Evolutionary conservation across 2,797 vertebrate genomes (phyloP), one percentile per base, ranked within the genome.

Genomic region (Rhincodon typus): DNA sequence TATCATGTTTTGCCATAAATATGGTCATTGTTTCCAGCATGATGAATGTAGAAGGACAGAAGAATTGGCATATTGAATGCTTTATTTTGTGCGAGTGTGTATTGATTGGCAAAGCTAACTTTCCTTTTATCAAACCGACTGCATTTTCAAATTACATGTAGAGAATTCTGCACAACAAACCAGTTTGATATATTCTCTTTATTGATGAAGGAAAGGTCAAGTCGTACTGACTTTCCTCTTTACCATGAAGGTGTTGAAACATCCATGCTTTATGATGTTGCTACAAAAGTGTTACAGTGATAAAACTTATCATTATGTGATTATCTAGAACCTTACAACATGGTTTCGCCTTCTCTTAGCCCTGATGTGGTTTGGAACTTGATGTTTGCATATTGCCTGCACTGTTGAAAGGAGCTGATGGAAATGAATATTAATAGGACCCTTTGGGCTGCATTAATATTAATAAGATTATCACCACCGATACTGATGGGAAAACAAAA

Each of bases 371-470:
- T 95, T 72, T 77, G 46, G 34, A 13, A 53, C 42, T 5, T 95
- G 42, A 74, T 77, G 70, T 95, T 93, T 95, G 50, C 4, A 77
- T 38, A 57, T 95, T 95, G 34, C 50, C 46, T 19, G 69, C 74
- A 50, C 70, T 77, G 12, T 95, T 95, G 46, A 57, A 95, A 95
- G 53, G 30, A 95, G 46, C 46, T 72, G 46, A 53, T 77, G 70
- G 70, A 77, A 74, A 72, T 57, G 12, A 53, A 77, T 95, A 95
- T 95, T 77, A 95, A 95, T 95, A 53, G 7, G 42, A 23, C 30
- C 94, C 70, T 30, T 95, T 72, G 70, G 30, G 94, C 70, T 23
- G 25, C 25, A 95, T 95, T 53, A 95, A 95, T 95, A 95, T 95
- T 95, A 77, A 95, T 77, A 21, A 95, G 88, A 72, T 74, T 95